These are phyloP conservation scores for Salvelinus sp. DNA, from an alignment of 2,113 vertebrate species.

Conservation along the genomic window DNA sequence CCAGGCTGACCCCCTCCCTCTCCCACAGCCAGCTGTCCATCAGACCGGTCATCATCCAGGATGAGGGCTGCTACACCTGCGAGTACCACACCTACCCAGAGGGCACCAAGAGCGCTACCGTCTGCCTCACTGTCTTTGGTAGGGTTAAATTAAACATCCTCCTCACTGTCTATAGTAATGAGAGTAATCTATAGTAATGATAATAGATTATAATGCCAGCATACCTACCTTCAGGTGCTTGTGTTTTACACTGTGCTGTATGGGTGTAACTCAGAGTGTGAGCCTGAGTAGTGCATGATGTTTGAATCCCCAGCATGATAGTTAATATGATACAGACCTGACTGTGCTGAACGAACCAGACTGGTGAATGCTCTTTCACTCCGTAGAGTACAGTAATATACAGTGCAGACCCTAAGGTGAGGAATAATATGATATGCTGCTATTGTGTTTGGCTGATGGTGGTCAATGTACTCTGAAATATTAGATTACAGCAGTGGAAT, in stretches of 20 bases:
- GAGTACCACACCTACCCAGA: slow-evolving; percentile 59
- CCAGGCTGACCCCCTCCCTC: slow-evolving; percentile 65
- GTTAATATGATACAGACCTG: no score
- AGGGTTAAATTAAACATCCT: slow-evolving; percentile 7
- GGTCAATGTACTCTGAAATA: not conserved
- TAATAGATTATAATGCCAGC: no score
- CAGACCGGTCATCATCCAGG: slow-evolving; percentile 65
- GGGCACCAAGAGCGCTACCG: slow-evolving; percentile 57
- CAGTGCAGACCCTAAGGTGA: not conserved
- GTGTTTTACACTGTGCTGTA: no score
- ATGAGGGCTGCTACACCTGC: slow-evolving; percentile 79
- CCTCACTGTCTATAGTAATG: not conserved
- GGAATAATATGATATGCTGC: not conserved
- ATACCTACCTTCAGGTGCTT: no score
- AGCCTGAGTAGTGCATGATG: not conserved
- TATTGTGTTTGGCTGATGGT: not conserved
- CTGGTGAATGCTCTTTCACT: not conserved
- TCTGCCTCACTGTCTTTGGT: slow-evolving; percentile 75
- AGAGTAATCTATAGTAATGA: no score
- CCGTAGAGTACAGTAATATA: not conserved
- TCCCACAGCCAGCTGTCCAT: slow-evolving; percentile 69
- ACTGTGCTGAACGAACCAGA: not conserved
- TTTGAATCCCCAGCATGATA: no score
- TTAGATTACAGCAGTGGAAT: not conserved
- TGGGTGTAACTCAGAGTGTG: not conserved